Percentiles rank a stretch among this genome's conserved stretches.
phyloP scores from a whole-genome alignment of 2,888 invertebrate species.

The Synanthedon tipuliformis region DNA sequence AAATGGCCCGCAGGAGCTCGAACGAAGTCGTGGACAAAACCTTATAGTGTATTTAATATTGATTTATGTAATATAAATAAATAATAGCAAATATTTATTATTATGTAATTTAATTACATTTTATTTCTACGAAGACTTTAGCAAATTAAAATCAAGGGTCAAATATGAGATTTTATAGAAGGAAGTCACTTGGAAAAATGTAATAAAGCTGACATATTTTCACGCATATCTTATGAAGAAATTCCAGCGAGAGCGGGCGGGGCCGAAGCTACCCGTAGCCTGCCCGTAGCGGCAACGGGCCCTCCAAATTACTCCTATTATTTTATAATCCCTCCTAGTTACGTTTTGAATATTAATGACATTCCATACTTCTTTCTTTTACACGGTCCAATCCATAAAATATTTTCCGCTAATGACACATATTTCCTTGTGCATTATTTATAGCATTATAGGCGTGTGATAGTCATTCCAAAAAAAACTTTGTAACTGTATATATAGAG shows the following conservation, averaged over 20 bases:
- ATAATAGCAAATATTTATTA: too few species aligned
- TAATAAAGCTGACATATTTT: slow-evolving; percentile 64
- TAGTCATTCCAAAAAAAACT: too few species aligned
- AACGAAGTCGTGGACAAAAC: too few species aligned
- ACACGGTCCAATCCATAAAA: slow-evolving; percentile 43
- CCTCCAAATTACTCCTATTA: slow-evolving; percentile 68
- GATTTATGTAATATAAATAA: too few species aligned
- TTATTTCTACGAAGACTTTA: background rate
- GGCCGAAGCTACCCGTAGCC: slow-evolving; percentile 8
- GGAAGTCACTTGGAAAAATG: slow-evolving; percentile 46
- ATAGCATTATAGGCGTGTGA: background rate
- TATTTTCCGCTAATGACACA: slow-evolving; percentile 45
- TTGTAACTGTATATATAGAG: too few species aligned
- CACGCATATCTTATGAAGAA: slow-evolving; percentile 64
- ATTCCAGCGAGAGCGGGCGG: slow-evolving; percentile 23
- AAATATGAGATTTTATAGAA: slow-evolving; percentile 20
- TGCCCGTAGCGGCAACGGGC: slow-evolving; percentile 20
- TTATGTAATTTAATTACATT: too few species aligned
- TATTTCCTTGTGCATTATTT: slow-evolving; percentile 19
- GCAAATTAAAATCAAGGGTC: slow-evolving; percentile 12
- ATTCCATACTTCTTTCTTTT: slow-evolving; percentile 54
- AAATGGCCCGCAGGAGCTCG: too few species aligned
- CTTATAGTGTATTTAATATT: too few species aligned
- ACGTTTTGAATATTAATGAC: slow-evolving; percentile 69
- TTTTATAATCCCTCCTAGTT: slow-evolving; percentile 69